phyloP scores from a whole-genome alignment of 1,140 invertebrate genomes.

The Aphelenchoides avenae region DNA sequence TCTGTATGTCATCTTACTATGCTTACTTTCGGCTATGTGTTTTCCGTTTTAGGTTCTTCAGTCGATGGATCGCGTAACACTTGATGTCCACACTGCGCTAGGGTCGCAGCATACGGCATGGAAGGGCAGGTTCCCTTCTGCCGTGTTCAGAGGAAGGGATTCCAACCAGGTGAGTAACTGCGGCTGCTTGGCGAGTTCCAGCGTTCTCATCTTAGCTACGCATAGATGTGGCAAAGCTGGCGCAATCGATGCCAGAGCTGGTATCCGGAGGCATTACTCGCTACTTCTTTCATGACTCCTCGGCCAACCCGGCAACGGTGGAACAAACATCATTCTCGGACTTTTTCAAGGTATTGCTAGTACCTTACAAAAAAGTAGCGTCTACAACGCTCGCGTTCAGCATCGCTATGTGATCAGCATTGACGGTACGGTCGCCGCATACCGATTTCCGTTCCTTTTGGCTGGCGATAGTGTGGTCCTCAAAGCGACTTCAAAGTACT shows the following conservation, averaged over 20 bases:
- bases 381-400: conserved; percentile 63
- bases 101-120: conserved; percentile 63
- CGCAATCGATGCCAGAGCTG: conserved; percentile 72
- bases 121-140: conserved; percentile 71
- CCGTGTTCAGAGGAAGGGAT: conserved; percentile 87
- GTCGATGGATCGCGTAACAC: conserved; percentile 75
- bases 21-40: not conserved
- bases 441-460: conserved; percentile 83
- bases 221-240: conserved; percentile 76
- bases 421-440: conserved; percentile 92
- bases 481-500: conserved; percentile 86
- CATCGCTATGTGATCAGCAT: conserved; percentile 91
- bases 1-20: conserved; percentile 65
- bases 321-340: conserved; percentile 83
- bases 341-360: conserved; percentile 77
- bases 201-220: conserved; percentile 60
- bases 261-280: conserved; percentile 88
- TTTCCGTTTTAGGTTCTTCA: conserved; percentile 65
- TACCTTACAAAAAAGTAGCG: not conserved
- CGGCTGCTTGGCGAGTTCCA: not conserved
- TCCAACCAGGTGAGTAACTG: conserved; percentile 68
- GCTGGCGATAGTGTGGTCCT: conserved; percentile 78
- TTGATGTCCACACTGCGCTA: conserved; percentile 21
- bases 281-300: conserved; percentile 87
- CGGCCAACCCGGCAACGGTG: conserved; percentile 77